Base-by-base conservation (phyloP, 2,797 vertebrate species). In the Poecilia wingei region DNA sequence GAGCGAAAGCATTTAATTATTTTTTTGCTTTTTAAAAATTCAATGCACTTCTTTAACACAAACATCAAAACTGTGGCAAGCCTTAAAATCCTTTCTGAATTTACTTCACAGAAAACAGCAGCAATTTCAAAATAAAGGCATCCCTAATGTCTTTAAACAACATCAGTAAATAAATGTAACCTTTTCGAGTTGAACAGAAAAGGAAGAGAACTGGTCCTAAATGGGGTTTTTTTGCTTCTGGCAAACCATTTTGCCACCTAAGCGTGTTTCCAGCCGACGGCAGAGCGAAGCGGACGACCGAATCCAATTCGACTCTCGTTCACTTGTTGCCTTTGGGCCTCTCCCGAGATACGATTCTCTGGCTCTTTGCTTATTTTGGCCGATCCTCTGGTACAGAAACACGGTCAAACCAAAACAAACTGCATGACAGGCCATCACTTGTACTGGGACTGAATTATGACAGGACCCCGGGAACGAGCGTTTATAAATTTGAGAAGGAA, bases 401-500 rank as follows among this genome's bases (percentile, higher is more conserved):
- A 87, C 1, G 1, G 75, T 46, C 76, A 79, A 86, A 86, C 79
- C 78, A 82, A 89, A 93, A 83, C 83, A 90, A 88, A 78, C 73
- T 16, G 28, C 74, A 64, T 36, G 1, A 43, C 33, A 77, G 74
- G 78, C 43, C 79, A 69, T 77, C 1, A 31, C 72, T 84, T 88
- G 81, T 85, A 84, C 87, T 80, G 66, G 76, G 0, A 0, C 55
- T 82, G 36, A 81, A 66, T 75, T 75, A 78, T 69, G 80, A 6
- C 33, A 6, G 31, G 68, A 39, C n/a, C 59, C n/a, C 20, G 31
- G 13, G 68, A 83, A 74, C 70, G 72, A 72, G 55, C 61, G 6
- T 43, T 78, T 74, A 57, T 70, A 86, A 86, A 86, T 68, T 83
- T 22, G 49, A 64, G 64, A 14, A 55, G 57, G 46, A 69, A 80